These are phyloP conservation scores for Ailuropoda melanoleuca DNA, from an alignment of 2,113 vertebrate genomes.

Conservation along the genomic window DNA sequence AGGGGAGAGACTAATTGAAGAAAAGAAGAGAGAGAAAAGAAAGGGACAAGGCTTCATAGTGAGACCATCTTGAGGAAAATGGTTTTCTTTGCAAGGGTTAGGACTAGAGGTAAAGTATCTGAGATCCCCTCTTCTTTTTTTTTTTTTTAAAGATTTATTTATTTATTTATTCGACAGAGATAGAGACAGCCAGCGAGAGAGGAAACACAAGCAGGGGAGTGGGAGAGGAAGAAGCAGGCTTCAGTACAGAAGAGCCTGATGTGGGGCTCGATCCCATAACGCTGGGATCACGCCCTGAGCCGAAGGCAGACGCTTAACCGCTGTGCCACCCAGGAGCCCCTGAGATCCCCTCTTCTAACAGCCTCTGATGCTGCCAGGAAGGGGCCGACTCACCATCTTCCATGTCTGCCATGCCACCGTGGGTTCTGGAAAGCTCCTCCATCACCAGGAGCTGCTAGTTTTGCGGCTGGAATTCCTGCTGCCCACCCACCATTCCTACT, in stretches of 20 bases:
- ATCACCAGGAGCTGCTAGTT: fast-evolving
- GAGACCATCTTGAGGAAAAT: not conserved
- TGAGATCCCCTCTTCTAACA: not conserved
- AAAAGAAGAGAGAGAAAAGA: not conserved
- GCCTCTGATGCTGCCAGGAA: not conserved
- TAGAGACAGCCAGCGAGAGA: too few relatives aligned
- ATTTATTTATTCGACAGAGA: too few relatives aligned
- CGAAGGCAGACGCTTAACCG: too few relatives aligned
- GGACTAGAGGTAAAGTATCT: not conserved
- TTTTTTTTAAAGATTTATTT: too few relatives aligned
- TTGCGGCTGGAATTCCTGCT: not conserved
- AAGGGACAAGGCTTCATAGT: not conserved
- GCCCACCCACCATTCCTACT: fast-evolving
- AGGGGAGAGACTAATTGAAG: not conserved
- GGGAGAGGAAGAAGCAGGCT: too few relatives aligned
- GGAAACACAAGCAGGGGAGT: too few relatives aligned
- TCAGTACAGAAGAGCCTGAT: too few relatives aligned
- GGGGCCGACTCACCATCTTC: fast-evolving
- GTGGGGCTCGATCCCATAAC: too few relatives aligned
- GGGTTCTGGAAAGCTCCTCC: not conserved
- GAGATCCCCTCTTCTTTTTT: not conserved
- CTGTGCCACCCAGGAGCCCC: too few relatives aligned
- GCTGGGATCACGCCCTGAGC: too few relatives aligned
- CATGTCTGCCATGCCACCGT: fast-evolving
- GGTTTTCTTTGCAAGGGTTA: not conserved